These are phyloP conservation scores for Acanthurus tractus DNA, from an alignment of 2,797 vertebrate species.

Conservation along the genomic window DNA sequence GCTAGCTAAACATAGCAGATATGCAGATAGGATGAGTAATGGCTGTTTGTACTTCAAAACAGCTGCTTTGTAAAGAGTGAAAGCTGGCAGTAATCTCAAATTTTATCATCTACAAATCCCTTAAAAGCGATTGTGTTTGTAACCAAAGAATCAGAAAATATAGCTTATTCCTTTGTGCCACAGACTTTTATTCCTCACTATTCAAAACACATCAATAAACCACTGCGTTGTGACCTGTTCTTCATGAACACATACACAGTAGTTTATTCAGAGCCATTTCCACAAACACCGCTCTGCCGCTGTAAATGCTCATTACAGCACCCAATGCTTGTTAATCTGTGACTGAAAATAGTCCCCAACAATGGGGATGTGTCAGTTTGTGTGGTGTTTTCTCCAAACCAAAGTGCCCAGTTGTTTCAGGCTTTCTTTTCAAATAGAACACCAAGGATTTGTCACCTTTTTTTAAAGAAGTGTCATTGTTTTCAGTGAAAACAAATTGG, in stretches of 20 bases:
- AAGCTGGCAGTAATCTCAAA: not conserved
- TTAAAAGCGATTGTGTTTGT: constrained; percentile 19
- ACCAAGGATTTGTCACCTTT: too few relatives aligned
- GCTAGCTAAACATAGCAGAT: too few relatives aligned
- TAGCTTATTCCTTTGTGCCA: not conserved
- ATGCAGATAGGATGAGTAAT: not conserved
- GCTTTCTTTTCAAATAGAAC: too few relatives aligned
- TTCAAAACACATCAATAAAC: not conserved
- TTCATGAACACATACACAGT: not conserved
- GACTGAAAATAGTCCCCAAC: not conserved
- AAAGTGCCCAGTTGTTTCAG: too few relatives aligned
- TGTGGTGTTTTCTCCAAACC: too few relatives aligned
- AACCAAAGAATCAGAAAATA: not conserved
- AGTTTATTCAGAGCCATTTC: not conserved
- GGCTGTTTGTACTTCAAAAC: not conserved
- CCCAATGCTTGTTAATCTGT: not conserved
- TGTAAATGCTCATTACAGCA: constrained; percentile 1
- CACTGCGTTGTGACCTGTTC: not conserved
- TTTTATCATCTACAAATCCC: constrained; percentile 1
- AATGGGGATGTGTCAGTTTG: not conserved
- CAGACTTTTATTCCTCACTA: not conserved
- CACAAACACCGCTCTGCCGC: not conserved
- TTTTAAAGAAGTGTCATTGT: not conserved
- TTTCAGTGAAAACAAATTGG: not conserved
- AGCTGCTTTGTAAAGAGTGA: not conserved